These are phyloP conservation scores for Pachypanchax playfairii DNA, from an alignment of 2,113 vertebrate genomes.

Conservation along the genomic window DNA sequence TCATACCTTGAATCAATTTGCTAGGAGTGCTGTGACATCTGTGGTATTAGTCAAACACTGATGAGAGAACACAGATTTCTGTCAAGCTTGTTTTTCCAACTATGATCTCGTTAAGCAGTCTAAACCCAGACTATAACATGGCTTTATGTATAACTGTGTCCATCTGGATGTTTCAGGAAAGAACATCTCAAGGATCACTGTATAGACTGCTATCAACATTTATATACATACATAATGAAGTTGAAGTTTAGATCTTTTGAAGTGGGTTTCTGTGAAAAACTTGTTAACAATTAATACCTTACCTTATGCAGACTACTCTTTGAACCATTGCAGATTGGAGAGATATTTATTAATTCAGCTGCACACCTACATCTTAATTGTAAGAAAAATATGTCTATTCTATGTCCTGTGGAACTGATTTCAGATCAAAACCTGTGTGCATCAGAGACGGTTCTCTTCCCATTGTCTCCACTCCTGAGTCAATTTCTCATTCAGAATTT, in stretches of 20 bases:
- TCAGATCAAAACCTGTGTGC: too few species aligned
- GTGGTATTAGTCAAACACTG: conserved; percentile 11
- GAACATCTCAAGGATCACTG: background rate
- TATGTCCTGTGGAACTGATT: too few species aligned
- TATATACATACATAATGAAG: background rate
- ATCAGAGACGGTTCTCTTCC: too few species aligned
- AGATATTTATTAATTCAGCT: too few species aligned
- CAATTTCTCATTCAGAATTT: too few species aligned
- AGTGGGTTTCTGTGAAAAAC: too few species aligned
- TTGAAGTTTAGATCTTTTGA: background rate
- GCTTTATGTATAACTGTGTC: background rate
- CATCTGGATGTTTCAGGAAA: background rate
- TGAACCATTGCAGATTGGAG: too few species aligned
- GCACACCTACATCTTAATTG: too few species aligned
- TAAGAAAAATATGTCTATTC: too few species aligned
- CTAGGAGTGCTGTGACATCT: conserved; percentile 12
- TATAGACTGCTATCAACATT: background rate
- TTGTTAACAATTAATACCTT: too few species aligned
- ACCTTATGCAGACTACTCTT: too few species aligned
- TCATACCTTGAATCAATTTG: conserved; percentile 31
- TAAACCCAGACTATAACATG: background rate
- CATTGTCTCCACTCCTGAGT: too few species aligned
- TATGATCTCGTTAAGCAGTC: conserved; percentile 6
- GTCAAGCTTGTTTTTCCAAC: conserved; percentile 12
- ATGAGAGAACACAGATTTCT: conserved; percentile 10